Conservation (phyloP, 2,888 invertebrate genomes). For the Timandra comae region DNA sequence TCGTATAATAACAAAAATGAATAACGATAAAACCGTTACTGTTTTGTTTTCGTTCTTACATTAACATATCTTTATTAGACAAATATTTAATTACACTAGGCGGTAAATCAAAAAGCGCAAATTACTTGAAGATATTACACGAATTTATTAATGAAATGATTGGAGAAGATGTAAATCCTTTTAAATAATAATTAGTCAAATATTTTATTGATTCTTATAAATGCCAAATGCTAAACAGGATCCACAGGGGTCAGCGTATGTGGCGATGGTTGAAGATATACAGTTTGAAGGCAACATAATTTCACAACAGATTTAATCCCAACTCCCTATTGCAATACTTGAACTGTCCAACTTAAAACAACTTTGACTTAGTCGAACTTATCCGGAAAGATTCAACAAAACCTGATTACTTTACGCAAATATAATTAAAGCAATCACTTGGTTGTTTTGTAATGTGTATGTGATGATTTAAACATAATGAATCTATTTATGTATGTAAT, state of each 20-base stretch:
- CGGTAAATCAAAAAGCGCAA: too few species aligned
- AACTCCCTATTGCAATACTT: slow-evolving; percentile 28
- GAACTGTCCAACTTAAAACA: slow-evolving; percentile 25
- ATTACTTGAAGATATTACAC: too few species aligned
- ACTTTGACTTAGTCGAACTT: slow-evolving; percentile 21
- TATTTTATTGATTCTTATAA: slow-evolving; percentile 48
- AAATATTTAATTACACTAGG: too few species aligned
- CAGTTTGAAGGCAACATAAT: slow-evolving; percentile 18
- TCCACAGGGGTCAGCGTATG: slow-evolving; percentile 42
- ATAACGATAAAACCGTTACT: too few species aligned
- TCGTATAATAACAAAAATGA: too few species aligned
- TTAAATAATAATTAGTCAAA: slow-evolving; percentile 12
- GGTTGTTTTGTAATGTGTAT: too few species aligned
- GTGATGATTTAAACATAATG: too few species aligned
- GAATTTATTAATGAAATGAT: too few species aligned
- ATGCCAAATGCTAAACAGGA: slow-evolving; percentile 58
- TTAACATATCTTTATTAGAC: too few species aligned
- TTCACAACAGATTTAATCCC: slow-evolving; percentile 37
- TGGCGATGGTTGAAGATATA: slow-evolving; percentile 21
- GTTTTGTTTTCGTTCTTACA: too few species aligned
- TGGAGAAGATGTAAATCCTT: too few species aligned
- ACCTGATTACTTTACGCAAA: slow-evolving; percentile 27
- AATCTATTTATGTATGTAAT: too few species aligned
- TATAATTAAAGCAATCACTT: slow-evolving; percentile 20
- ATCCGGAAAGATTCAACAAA: slow-evolving; percentile 10